Percentiles rank a stretch among this genome's conserved stretches.
Conservation (phyloP, 2,888 invertebrate species). For the Orchestes rusci region DNA sequence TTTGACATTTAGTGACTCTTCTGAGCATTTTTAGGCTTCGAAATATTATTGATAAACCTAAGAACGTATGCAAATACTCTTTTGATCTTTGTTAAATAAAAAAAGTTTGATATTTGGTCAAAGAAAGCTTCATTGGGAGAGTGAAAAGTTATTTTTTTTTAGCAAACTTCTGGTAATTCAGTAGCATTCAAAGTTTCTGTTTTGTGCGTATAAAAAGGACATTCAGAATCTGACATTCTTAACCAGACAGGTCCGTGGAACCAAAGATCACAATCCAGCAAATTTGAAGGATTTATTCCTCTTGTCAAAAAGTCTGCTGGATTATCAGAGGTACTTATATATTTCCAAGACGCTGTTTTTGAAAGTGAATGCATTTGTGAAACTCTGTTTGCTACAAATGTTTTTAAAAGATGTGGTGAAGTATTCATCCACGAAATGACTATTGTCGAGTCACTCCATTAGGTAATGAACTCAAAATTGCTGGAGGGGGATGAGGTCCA, state of each 20-base stretch:
- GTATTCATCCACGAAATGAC: slow-evolving; percentile 7
- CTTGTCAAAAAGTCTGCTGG: slow-evolving; percentile 25
- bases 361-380: slow-evolving; percentile 13
- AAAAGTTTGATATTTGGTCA: not conserved
- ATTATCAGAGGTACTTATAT: slow-evolving; percentile 22
- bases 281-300: slow-evolving; percentile 15
- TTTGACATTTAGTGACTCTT: not conserved
- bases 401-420: slow-evolving; percentile 6
- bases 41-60: slow-evolving; percentile 2
- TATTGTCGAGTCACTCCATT: slow-evolving; percentile 13
- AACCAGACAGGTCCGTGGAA: slow-evolving; percentile 14
- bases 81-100: not conserved
- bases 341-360: too few species aligned
- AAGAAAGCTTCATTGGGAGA: not conserved
- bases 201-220: not conserved
- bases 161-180: not conserved
- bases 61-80: slow-evolving; percentile 1
- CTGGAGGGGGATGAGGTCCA: not conserved
- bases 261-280: slow-evolving; percentile 12
- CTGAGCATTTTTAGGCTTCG: not conserved
- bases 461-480: not conserved
- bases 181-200: not conserved
- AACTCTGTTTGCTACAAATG: slow-evolving; percentile 12
- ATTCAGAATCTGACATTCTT: not conserved
- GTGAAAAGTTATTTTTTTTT: not conserved